Conservation (phyloP, 2,113 vertebrate species). For the Alosa alosa region DNA sequence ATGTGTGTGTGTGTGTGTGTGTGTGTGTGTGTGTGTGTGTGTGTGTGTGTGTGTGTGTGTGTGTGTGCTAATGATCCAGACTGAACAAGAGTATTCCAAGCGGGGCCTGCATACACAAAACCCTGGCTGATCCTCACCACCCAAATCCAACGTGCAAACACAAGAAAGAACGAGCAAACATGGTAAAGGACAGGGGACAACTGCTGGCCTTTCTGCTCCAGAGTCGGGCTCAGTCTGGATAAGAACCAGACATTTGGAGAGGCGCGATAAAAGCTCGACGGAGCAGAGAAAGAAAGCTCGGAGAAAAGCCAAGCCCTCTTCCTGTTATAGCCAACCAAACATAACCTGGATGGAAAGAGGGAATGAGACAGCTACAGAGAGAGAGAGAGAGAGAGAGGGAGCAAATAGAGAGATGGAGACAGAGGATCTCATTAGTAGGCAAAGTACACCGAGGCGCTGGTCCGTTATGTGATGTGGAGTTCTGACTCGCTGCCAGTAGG, state of each 20-base stretch:
- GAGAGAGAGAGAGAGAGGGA: constrained; percentile 21
- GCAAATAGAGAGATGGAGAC: constrained; percentile 29
- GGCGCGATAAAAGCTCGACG: background rate
- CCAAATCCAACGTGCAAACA: background rate
- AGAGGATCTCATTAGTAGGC: constrained; percentile 60
- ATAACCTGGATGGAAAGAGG: background rate
- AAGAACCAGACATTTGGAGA: background rate
- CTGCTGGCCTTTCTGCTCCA: background rate
- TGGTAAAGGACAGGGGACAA: background rate
- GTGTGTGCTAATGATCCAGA: background rate
- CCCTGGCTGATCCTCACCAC: background rate
- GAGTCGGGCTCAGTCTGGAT: background rate
- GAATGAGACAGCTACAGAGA: background rate
- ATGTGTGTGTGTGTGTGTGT: background rate
- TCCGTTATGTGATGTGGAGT: constrained; percentile 55
- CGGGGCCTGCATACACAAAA: background rate
- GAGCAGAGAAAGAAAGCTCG: background rate
- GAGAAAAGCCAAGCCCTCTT: background rate
- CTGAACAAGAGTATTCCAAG: background rate
- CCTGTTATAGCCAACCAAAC: background rate
- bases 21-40: background rate
- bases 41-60: background rate
- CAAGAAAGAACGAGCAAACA: background rate
- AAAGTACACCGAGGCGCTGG: constrained; percentile 53
- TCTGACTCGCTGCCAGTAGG: constrained; percentile 52